Conservation (phyloP, 2,888 invertebrate species). For the Blera fallax region DNA sequence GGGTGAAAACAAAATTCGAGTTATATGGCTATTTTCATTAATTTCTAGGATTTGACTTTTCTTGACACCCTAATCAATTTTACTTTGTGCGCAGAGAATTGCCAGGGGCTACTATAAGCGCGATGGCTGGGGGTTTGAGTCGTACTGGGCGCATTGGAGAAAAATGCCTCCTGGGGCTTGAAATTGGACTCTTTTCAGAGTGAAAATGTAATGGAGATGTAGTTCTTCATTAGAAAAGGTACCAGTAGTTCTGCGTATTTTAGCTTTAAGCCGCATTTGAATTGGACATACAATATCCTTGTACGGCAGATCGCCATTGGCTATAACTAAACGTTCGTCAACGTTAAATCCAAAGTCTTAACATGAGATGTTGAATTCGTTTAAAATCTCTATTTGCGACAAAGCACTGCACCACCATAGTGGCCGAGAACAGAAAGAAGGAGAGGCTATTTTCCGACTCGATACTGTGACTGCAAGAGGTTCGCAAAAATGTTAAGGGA, state of each 20-base stretch:
- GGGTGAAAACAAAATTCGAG: constrained; percentile 21
- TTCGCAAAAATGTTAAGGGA: no score
- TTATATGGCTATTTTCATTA: constrained; percentile 64
- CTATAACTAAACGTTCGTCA: no score
- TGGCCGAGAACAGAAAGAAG: no score
- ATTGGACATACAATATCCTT: neutral
- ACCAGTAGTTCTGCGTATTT: neutral
- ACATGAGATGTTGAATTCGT: no score
- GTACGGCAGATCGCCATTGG: neutral
- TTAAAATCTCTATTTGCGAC: no score
- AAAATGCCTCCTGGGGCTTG: neutral
- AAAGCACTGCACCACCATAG: no score
- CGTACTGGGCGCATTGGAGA: neutral
- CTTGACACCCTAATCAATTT: constrained; percentile 68
- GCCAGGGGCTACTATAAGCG: neutral
- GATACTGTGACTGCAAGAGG: no score
- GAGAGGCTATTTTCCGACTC: no score
- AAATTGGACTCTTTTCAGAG: neutral
- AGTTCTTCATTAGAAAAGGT: constrained; percentile 3
- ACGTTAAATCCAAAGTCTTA: no score
- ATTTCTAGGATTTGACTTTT: constrained; percentile 63
- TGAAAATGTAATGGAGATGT: neutral
- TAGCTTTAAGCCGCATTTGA: neutral
- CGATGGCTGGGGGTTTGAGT: neutral
- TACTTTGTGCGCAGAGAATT: constrained; percentile 45